Evolutionary conservation across 35 echinoderm and acorn worm species (phyloP).

Genomic region (Anneissia japonica): DNA sequence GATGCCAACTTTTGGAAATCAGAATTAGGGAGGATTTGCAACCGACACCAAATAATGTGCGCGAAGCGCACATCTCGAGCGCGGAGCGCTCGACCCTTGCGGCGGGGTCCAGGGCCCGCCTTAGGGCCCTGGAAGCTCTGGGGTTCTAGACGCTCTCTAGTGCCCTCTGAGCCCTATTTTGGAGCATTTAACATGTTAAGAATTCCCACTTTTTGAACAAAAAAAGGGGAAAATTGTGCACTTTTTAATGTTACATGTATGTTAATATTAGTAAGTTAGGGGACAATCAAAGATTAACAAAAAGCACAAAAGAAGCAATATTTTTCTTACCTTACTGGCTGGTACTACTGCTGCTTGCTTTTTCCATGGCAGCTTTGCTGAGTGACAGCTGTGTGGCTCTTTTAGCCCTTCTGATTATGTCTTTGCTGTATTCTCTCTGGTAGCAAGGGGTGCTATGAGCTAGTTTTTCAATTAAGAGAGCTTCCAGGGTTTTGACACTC

Average conservation of each 20-base stretch:
- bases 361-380: slow-evolving; percentile 10
- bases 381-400: slow-evolving; percentile 4
- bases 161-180: too few relatives aligned
- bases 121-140: too few relatives aligned
- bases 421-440: neutral
- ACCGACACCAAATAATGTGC: neutral
- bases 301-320: neutral
- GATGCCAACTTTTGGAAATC: slow-evolving; percentile 11
- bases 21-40: neutral
- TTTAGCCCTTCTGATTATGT: neutral
- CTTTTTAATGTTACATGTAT: too few relatives aligned
- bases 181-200: too few relatives aligned
- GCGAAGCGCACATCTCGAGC: too few relatives aligned
- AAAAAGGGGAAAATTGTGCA: too few relatives aligned
- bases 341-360: neutral
- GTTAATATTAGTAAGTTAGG: too few relatives aligned
- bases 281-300: too few relatives aligned
- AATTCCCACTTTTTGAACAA: too few relatives aligned
- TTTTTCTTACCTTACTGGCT: slow-evolving; percentile 17
- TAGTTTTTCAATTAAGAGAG: slow-evolving; percentile 23
- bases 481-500: slow-evolving; percentile 24
- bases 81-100: too few relatives aligned
- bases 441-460: neutral
- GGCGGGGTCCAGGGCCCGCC: too few relatives aligned
- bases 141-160: too few relatives aligned